Percentiles rank a stretch among this genome's conserved stretches.
Evolutionary conservation across 2,888 invertebrate species (phyloP).

Genomic region (Torymus tubicola): DNA sequence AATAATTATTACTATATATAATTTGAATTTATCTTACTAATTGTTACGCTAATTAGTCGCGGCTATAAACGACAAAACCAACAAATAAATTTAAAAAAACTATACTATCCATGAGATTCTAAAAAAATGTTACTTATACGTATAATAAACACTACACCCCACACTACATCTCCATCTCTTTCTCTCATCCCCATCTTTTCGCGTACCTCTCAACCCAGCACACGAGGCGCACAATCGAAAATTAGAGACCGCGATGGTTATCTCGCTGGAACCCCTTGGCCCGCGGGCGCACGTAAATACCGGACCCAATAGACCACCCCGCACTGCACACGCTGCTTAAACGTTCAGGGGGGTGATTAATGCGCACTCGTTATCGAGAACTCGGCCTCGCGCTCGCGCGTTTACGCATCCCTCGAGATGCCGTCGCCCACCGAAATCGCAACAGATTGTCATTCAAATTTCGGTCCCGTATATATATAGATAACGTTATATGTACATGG

Average conservation of each 20-base stretch:
- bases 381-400: not conserved
- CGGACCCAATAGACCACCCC: slow-evolving; percentile 6
- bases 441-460: slow-evolving; percentile 25
- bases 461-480: not conserved
- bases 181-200: no score
- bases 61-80: no score
- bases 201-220: not conserved
- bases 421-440: not conserved
- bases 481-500: not conserved
- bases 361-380: slow-evolving; percentile 45
- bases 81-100: no score
- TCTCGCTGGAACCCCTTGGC: slow-evolving; percentile 31
- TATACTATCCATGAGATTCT: no score
- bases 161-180: no score
- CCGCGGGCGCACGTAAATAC: slow-evolving; percentile 21
- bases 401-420: slow-evolving; percentile 35
- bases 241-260: slow-evolving; percentile 34
- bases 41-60: no score
- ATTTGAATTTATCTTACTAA: no score
- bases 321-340: slow-evolving; percentile 9
- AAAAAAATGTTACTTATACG: no score
- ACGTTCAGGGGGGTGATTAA: slow-evolving; percentile 44
- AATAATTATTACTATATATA: no score
- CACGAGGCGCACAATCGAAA: not conserved
- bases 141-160: no score